Conservation (phyloP, 2,113 vertebrate species). For the Nothoprocta pentlandii region DNA sequence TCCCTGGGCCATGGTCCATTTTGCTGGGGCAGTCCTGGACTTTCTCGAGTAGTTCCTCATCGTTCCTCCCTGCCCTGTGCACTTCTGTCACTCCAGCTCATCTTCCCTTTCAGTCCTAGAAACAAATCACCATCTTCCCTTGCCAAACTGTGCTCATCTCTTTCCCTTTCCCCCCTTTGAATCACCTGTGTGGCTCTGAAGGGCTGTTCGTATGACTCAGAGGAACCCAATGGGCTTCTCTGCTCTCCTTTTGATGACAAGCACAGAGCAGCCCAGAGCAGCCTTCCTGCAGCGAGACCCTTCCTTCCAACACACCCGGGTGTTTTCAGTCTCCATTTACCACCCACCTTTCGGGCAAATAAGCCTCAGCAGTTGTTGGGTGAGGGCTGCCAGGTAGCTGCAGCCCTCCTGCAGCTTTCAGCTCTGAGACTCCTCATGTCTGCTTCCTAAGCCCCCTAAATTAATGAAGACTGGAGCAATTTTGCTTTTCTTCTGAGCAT, state of each 20-base stretch:
- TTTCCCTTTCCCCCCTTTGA: not conserved
- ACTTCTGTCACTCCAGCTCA: not conserved
- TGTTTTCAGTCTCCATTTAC: accelerated
- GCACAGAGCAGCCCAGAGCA: not conserved
- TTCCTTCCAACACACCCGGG: not conserved
- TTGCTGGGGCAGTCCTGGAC: not conserved
- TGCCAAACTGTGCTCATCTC: not conserved
- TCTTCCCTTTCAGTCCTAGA: not conserved
- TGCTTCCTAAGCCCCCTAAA: not conserved
- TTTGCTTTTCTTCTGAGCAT: not conserved
- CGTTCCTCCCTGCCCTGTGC: not conserved
- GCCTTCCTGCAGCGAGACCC: not conserved
- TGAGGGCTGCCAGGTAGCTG: not conserved
- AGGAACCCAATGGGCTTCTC: not conserved
- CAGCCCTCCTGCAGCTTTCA: not conserved
- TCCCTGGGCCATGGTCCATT: not conserved
- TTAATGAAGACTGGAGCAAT: not conserved
- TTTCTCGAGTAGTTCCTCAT: not conserved
- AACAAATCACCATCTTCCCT: not conserved
- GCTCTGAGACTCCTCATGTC: not conserved
- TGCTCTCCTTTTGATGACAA: not conserved
- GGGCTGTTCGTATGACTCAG: not conserved
- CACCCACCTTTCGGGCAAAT: not conserved
- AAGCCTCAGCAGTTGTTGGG: not conserved
- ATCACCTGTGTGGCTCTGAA: not conserved